Evolutionary conservation across 2,888 invertebrate species (phyloP), one percentile per base, ranked within the genome.

Genomic region (Chorisops tibialis): DNA sequence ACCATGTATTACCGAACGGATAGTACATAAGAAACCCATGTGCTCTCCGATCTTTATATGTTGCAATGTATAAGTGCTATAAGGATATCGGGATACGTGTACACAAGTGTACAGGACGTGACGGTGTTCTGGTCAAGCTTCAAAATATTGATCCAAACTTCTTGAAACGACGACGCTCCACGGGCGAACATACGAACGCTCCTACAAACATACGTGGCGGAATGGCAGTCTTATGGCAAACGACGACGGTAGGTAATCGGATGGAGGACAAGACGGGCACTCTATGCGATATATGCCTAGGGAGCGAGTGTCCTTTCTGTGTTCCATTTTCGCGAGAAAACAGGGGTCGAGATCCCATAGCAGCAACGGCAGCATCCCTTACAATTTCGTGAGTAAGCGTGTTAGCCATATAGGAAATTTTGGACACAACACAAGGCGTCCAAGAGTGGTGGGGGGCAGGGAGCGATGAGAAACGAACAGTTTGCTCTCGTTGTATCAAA

Each of bases 51-150:
- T 56, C 56, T 56, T 56, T 56, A 30, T 59, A 41, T 59, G 38
- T 48, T 59, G 37, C 37, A 16, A 24, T 45, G 56, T 59, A 48
- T 21, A 59, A 45, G 12, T 49, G 58, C 37, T 37, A 30, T 24
- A 14, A 14, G 47, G 49, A 51, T 24, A 24, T 18, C 16, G 18
- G 35, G 56, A 37, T 65, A 62, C 62, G 61, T 65, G 63, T 63
- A 63, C 64, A 64, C 64, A 66, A 66, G 64, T 66, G 66, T 63
- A 59, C 39, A 51, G 60, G 41, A 66, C 66, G 66, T 66, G 66
- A 66, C 66, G 66, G 64, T 66, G 66, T 64, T 66, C 63, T 66
- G 66, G 66, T 66, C 66, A 66, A 66, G 63, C 64, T 64, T 66
- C 63, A 66, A 66, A 66, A 64, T 66, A 66, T 66, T 66, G 66